Base-by-base conservation (phyloP, 2,888 invertebrate genomes). In the Nemotelus nigrinus region DNA sequence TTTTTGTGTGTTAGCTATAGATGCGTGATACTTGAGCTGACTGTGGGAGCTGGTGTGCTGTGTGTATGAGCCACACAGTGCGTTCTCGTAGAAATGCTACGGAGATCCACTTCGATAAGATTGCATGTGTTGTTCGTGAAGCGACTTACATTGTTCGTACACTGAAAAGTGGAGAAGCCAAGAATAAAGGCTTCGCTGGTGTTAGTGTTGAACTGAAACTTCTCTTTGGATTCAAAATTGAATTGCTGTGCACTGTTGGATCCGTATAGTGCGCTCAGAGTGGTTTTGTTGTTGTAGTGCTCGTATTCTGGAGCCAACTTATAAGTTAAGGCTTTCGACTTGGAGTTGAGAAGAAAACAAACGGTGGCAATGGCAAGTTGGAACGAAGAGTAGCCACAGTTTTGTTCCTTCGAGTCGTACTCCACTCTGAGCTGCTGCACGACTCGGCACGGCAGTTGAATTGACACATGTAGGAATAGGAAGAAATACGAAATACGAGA, bases 401-500 rank as follows among this genome's bases (percentile, higher is more conserved):
- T 78, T 74, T 55, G 58, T 58, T 65, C 3, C 57, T 63, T 65
- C 44, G 71, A 57, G 71, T 55, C 57, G 58, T 45, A 45, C 58
- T n/a, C 50, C 47, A 50, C 50, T 48, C 44, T 4, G 50, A 67
- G 67, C 48, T 41, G 48, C 47, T 48, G 50, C 44, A 43, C 39
- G 41, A 39, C 7, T 43, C 25, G 41, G 39, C 41, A 3, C 43
- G 43, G 57, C 55, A 70, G 48, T 76, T 63, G 63, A 71, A 76
- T 77, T 76, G 77, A 72, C 71, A 77, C 77, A 79, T 77, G 79
- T 79, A 79, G 76, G 68, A 75, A 75, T 68, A 75, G 67, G 63
- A 77, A 75, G 63, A 77, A 76, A 70, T 63, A 74, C 65, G 68
- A 75, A 77, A 72, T 76, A 72, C 65, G 65, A 78, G 81, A 84